Conservation (phyloP, 2,888 invertebrate species). For the Colletes collaris region DNA sequence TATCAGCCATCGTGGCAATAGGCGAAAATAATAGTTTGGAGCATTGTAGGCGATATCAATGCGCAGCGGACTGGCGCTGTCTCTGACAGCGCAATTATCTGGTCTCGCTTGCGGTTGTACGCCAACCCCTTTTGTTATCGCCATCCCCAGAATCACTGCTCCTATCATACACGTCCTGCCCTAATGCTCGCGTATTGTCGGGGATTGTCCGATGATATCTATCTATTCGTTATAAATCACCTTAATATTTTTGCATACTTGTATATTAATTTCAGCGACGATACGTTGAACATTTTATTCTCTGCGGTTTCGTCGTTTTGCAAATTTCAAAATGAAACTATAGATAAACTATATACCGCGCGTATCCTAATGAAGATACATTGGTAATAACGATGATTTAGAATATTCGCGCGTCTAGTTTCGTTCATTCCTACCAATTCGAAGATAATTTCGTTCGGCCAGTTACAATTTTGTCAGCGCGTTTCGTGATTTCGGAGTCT, state of each 20-base stretch:
- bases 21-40: slow-evolving; percentile 64
- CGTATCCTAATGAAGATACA: background rate
- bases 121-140: slow-evolving; percentile 63
- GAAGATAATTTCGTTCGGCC: slow-evolving; percentile 29
- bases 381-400: slow-evolving; percentile 34
- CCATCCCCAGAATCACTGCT: slow-evolving; percentile 54
- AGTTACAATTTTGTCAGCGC: slow-evolving; percentile 26
- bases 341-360: too few relatives aligned
- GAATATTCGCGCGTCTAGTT: slow-evolving; percentile 33
- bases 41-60: slow-evolving; percentile 65
- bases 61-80: slow-evolving; percentile 70
- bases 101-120: slow-evolving; percentile 75
- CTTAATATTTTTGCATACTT: slow-evolving; percentile 26
- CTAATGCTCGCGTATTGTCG: slow-evolving; percentile 60
- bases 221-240: slow-evolving; percentile 38
- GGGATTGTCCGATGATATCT: slow-evolving; percentile 71
- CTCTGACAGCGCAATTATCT: slow-evolving; percentile 80
- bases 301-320: too few relatives aligned
- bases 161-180: slow-evolving; percentile 52
- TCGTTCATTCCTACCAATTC: slow-evolving; percentile 27
- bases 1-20: slow-evolving; percentile 46
- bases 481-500: slow-evolving; percentile 31
- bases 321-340: background rate
- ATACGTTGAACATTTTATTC: too few relatives aligned
- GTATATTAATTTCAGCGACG: slow-evolving; percentile 4